Evolutionary conservation across 2,113 vertebrate genomes (phyloP), one percentile per base, ranked within the genome.

Genomic region (Chitala chitala): DNA sequence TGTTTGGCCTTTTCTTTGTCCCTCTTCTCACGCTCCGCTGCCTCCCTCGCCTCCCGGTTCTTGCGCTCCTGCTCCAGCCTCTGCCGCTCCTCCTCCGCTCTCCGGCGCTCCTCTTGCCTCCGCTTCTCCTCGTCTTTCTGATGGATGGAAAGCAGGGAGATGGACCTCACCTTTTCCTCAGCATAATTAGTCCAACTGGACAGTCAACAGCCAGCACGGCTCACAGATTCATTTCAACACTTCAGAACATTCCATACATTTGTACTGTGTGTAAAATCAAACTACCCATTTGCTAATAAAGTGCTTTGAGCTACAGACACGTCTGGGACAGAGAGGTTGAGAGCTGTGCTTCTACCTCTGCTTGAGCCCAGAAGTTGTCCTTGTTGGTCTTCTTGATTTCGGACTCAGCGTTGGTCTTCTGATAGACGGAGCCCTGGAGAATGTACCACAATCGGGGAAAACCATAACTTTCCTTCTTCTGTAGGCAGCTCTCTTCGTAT

Each of bases 361-460:
- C 84, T 77, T 94, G 90, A 74, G 83, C 89, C 96, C 96, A 98
- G 86, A 98, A 98, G 75, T 88, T 87, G 12, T 97, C 94, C 71
- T 96, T 97, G 3, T 91, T 90, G 55, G 89, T 92, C 1, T 88
- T 86, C 74, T 92, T 92, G 69, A 98, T 95, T 74, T 98, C 96
- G 0, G 92, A 91, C 71, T 92, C 83, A 0, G 96, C 96, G 0
- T 95, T 96, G 0, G 90, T 90, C 80, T 95, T 98, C 79, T 87
- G 89, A 82, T 98, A 98, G 33, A 95, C 94, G 0, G 95, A 97
- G 22, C 94, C 94, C 96, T 98, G 84, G 0, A 1, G 44, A 63
- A 36, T 36, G 29, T 20, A 33, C 9, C 38, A 7, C 29, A 6
- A 7, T 29, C 29, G n/a, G n/a, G n/a, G n/a, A n/a, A n/a, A n/a